phyloP scores from a whole-genome alignment of 2,888 invertebrate species.

The Theodoxus fluviatilis region DNA sequence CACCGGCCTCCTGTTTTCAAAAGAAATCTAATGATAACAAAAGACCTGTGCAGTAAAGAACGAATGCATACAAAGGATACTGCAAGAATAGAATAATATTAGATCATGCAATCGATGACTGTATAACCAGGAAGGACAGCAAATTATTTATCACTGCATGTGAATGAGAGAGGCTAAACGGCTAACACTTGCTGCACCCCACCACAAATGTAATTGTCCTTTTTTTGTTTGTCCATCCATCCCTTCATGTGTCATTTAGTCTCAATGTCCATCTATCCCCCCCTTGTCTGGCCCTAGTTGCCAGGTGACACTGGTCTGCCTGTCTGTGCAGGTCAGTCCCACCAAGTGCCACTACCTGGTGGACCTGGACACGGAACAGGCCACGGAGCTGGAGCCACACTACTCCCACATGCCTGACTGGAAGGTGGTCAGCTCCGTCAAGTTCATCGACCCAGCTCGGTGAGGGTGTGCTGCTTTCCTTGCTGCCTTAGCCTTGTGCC shows the following conservation, averaged over 20 bases:
- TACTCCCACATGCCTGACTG: conserved; percentile 77
- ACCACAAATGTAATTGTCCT: neutral
- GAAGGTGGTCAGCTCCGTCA: conserved; percentile 76
- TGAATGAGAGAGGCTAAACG: neutral
- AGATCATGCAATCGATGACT: no score
- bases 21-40: no score
- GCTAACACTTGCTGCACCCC: neutral
- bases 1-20: no score
- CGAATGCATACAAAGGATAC: no score
- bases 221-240: neutral
- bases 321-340: conserved; percentile 75
- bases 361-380: conserved; percentile 78
- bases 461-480: conserved; percentile 56
- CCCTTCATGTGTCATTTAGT: neutral
- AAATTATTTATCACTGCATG: neutral
- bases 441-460: conserved; percentile 78
- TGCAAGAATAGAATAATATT: no score
- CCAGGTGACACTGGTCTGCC: no score
- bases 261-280: no score
- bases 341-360: conserved; percentile 84
- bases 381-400: conserved; percentile 78
- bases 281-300: no score
- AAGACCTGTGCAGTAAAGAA: no score
- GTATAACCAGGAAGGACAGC: no score
- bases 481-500: no score